Evolutionary conservation across 92 coral and sea anemone species (phyloP), one percentile per base, ranked within the genome.

Genomic region (Palythoa grandiflora): DNA sequence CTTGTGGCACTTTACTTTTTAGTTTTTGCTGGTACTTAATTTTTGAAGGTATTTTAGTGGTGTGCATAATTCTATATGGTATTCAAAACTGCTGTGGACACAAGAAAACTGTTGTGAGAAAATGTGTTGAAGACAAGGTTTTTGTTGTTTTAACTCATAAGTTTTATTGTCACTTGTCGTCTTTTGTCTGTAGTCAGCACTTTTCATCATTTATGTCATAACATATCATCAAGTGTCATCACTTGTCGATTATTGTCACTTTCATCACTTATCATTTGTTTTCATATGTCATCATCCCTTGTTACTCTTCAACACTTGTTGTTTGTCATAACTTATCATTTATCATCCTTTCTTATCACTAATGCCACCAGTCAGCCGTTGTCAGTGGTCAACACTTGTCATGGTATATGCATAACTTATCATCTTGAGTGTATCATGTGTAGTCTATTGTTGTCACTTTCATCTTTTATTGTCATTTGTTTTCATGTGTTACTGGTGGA

Each of bases 311-410:
- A 59, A 2, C 17, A 59, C 65, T 59, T 59, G 17, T 57, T 10
- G 12, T 10, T 17, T 59, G 14, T 59, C 13, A 17, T 17, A 10
- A 59, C 19, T 17, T 14, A 59, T 59, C 19, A 13, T 17, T 1
- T 59, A 13, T 10, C 87, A 73, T 77, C 71, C 71, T 57, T 83
- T 77, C 68, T 81, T 73, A 48, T 47, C 65, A 73, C 55, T 9
- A 28, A 28, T 28, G 28, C 28, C 28, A 28, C 28, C 28, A 28
- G 28, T 28, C 28, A 28, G 28, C 28, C 28, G 0, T 28, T 28
- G 28, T 28, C 28, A 28, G 28, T 28, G 28, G 28, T 28, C 28
- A 28, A 28, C 28, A 28, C 28, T 28, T 28, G 28, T 28, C 28
- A 28, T 28, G 0, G 28, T 28, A 28, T 28, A 28, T 28, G 28